A percentile compares a stretch with the other conserved stretches of the same genome.
Conservation (phyloP, 2,113 vertebrate genomes). For the Amblyopsis rosae region DNA sequence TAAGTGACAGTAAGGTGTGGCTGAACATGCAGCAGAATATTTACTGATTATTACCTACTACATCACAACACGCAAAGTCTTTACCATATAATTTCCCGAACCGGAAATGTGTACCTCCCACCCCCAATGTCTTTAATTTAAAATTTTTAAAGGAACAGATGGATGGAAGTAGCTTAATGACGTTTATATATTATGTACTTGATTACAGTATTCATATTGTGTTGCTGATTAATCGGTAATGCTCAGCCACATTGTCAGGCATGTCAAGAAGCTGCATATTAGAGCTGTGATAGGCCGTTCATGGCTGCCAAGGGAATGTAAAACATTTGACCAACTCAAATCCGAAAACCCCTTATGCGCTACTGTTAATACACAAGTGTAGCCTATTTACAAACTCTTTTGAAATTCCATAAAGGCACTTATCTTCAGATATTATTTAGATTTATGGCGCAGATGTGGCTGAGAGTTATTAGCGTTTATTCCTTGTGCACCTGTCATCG, state of each 20-base stretch:
- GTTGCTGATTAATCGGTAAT: slow-evolving; percentile 33
- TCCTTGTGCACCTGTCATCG: background rate
- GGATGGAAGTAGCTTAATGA: slow-evolving; percentile 52
- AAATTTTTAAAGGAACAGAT: too few relatives aligned
- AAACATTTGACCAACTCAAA: background rate
- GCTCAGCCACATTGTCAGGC: background rate
- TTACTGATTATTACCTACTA: too few relatives aligned
- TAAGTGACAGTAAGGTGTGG: too few relatives aligned
- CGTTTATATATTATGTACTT: slow-evolving; percentile 36
- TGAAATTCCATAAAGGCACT: background rate
- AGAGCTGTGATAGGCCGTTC: slow-evolving; percentile 18
- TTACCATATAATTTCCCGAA: too few relatives aligned
- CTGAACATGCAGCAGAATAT: too few relatives aligned
- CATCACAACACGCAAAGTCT: too few relatives aligned
- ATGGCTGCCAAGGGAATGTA: background rate
- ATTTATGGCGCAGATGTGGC: background rate
- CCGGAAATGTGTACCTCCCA: too few relatives aligned
- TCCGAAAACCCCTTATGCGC: background rate
- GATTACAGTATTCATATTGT: slow-evolving; percentile 29
- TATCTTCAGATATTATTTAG: background rate
- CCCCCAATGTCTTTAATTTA: too few relatives aligned
- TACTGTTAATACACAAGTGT: background rate
- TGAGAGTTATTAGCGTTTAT: background rate
- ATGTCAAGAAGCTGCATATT: slow-evolving; percentile 33
- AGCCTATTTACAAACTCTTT: background rate